These are phyloP conservation scores for Helleia helle DNA, from an alignment of 2,888 invertebrate species.

Conservation along the genomic window DNA sequence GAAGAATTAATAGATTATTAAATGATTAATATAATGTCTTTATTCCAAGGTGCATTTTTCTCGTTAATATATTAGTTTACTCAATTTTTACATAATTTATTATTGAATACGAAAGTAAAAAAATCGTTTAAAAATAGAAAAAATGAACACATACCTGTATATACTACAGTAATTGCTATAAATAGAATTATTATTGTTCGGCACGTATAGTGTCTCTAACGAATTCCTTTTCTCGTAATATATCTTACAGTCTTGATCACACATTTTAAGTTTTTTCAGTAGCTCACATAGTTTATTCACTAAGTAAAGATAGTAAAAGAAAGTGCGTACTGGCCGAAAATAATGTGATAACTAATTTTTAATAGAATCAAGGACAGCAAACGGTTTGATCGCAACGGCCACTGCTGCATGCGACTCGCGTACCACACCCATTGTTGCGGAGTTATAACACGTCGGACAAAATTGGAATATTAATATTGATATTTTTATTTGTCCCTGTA, in stretches of 20 bases:
- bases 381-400: slow-evolving; percentile 57
- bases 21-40: too few relatives aligned
- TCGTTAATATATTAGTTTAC: too few relatives aligned
- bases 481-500: slow-evolving; percentile 27
- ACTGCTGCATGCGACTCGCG: slow-evolving; percentile 45
- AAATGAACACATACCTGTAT: slow-evolving; percentile 63
- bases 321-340: slow-evolving; percentile 40
- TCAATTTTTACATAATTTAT: too few relatives aligned
- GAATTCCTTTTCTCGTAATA: slow-evolving; percentile 47
- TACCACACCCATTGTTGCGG: slow-evolving; percentile 42
- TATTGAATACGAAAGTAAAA: too few relatives aligned
- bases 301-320: slow-evolving; percentile 16
- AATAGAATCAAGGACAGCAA: slow-evolving; percentile 57
- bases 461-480: slow-evolving; percentile 58
- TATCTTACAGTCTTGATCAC: slow-evolving; percentile 51
- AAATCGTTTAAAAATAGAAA: too few relatives aligned
- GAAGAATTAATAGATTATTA: too few relatives aligned
- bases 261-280: slow-evolving; percentile 51
- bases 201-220: slow-evolving; percentile 48
- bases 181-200: slow-evolving; percentile 61
- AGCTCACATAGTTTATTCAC: slow-evolving; percentile 23
- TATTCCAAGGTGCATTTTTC: too few relatives aligned
- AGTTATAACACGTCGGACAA: slow-evolving; percentile 52
- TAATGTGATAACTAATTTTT: slow-evolving; percentile 50
- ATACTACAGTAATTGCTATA: slow-evolving; percentile 75